Base-by-base conservation (phyloP, 2,888 invertebrate species). In the Eulithis testata region DNA sequence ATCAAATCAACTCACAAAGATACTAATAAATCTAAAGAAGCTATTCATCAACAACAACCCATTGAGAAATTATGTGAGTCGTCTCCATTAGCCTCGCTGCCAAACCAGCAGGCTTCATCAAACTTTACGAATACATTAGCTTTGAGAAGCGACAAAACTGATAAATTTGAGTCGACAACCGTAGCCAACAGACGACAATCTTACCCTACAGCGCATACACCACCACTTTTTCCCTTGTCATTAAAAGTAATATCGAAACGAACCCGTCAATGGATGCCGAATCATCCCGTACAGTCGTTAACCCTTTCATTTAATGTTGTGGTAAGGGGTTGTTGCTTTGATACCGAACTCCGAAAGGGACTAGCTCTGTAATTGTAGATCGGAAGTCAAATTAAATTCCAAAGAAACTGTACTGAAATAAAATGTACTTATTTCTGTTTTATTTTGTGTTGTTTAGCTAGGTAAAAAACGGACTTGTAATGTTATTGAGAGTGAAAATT, bases 81-180 rank as follows among this genome's bases (percentile, higher is more conserved):
- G 86, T 87, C 84, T 87, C 88, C 85, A 85, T 87, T 84, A 85
- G 78, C 85, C 84, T 75, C 60, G 86, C 79, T 78, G 68, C 75
- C 80, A 82, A 78, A 82, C 84, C 84, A 85, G 78, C 80, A 81
- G 80, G 85, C 86, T 89, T 87, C 87, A 79, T 83, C 82, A 81
- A 89, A 89, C 87, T 90, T 89, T 81, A 77, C 73, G 90, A 89
- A 90, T 89, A 90, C 89, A 90, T 90, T 90, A 90, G 85, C 88
- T 84, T 82, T 80, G 74, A 81, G 79, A 77, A 81, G 79, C 82
- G 82, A 83, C 86, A 82, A 79, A 83, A 84, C 84, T 89, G 89
- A 89, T 87, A 87, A 89, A 89, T 88, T 85, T 76, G 79, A 82
- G 79, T 80, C 81, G 87, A 85, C 86, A 71, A 73, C 74, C 78